Base-by-base conservation (phyloP, 2,888 invertebrate genomes). In the Alviniconcha strummeri region DNA sequence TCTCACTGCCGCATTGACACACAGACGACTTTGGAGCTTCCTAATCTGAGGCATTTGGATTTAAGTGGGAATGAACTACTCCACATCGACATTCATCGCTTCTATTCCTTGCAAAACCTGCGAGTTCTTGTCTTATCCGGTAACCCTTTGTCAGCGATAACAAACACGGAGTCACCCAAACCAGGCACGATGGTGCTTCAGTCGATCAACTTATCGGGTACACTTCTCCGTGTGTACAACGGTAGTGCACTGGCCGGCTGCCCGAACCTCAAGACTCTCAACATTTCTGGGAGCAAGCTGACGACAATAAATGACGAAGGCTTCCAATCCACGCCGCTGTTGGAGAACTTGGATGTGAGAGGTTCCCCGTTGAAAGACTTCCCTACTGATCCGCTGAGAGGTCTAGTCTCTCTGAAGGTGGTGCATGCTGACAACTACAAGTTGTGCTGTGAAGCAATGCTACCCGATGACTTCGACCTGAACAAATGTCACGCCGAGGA, bases 361-460 rank as follows among this genome's bases (percentile, higher is more conserved):
- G 57, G 19, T n/a, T 77, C 76, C 57, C 6, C 5, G 5, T 17
- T 77, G 76, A 19, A 77, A 54, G 19, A 17, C 3, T 77, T 77
- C 55, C 76, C 76, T 11, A n/a, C 1, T 19, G 19, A 77, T n/a
- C 57, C 57, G 13, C 19, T 77, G 8, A 77, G 36, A 57, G 19
- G 57, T 57, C 19, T 77, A 17, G 19, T 19, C 4, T 4, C 56
- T 2, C 19, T 77, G 57, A 15, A 57, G 57, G 57, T 19, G 56
- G 76, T 77, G 19, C 55, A 77, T 54, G 76, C 76, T 4, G 57
- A 77, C 57, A 77, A 19, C 19, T 77, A 57, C 19, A 19, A 57
- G 5, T 17, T 83, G 72, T 83, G 83, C 54, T 83, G 83, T 69
- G 5, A 64, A n/a, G 57, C 52, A 8, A 36, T 79, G 54, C 36